Evolutionary conservation across 2,888 invertebrate genomes (phyloP), one percentile per base, ranked within the genome.

Genomic region (Carterocephalus palaemon): DNA sequence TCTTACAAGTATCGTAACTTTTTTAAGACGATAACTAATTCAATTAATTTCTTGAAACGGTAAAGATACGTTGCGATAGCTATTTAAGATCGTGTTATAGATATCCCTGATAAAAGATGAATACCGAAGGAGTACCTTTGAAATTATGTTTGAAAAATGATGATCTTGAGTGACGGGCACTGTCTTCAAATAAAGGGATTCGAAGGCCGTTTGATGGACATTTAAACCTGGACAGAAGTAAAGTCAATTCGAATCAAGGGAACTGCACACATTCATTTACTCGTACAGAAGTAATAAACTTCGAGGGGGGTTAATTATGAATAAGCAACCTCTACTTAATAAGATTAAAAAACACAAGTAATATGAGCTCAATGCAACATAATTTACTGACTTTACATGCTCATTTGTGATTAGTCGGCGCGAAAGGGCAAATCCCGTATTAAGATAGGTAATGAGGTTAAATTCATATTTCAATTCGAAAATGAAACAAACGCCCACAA

Each of bases 401-500:
- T 81, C 80, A 84, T 84, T 85, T 85, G 80, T 84, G 85, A 86
- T 85, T 85, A 85, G 84, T 67, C 73, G 86, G 86, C 82, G 86
- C 85, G 86, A 86, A 86, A 86, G 84, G 86, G 85, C 83, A 86
- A 86, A 83, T 85, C 83, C 83, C 80, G 80, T 83, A 85, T 85
- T 86, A 86, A 86, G 86, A 86, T 86, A 85, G 86, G 85, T 85
- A 86, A 86, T 86, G 86, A 85, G 86, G 85, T 86, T 85, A 86
- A 86, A 82, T 77, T 72, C 67, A 50, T 53, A 55, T 47, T 49
- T 45, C 53, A 71, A 55, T 61, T 64, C 57, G 41, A 59, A 66
- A 82, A 75, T 51, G 70, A 36, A 57, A 52, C 51, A 80, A 67
- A 62, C 71, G 51, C 49, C 51, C 36, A 33, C 36, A 26, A 36